Evolutionary conservation across 2,113 vertebrate species (phyloP), one percentile per base, ranked within the genome.

Genomic region (Silurus meridionalis): DNA sequence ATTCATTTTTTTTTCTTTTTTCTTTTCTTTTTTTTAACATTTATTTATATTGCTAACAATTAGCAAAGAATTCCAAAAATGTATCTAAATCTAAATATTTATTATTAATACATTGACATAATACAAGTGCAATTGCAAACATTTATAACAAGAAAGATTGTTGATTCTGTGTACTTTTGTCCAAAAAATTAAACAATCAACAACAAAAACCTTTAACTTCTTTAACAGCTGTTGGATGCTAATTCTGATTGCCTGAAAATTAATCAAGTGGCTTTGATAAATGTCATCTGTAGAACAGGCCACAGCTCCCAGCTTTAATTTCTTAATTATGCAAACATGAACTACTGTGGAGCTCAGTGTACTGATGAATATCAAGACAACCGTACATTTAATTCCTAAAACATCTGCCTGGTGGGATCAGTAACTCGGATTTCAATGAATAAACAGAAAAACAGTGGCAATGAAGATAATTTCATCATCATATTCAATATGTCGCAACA

Each of bases 391-490:
- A 88, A 74, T 85, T 91, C 88, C 91, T 91, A 90, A 90, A 87
- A 94, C 95, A 95, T 95, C 95, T 95, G 95, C 90, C 90, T 67
- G 1, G 85, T 85, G 89, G 90, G 87, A 87, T 80, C 86, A 88
- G 88, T 89, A 89, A 92, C 90, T 94, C 92, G 89, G 80, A 89
- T 72, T 79, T 88, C 71, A 37, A 85, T 66, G 90, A 88, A 91
- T 91, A 95, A 94, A 93, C 92, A 93, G 83, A 80, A 79, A 88
- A 57, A 80, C 90, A 1, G 74, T 87, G 88, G 89, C 90, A 82
- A 88, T 88, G 87, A 78, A 89, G 90, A 92, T 95, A 95, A 96
- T 96, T 95, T 94, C 94, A 96, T 96, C 93, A 96, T 89, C 93
- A 95, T 95, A 95, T 95, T 94, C 94, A 95, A 87, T 88, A 92